Conservation (phyloP, 2,888 invertebrate genomes). For the Aleiodes leptofemur region DNA sequence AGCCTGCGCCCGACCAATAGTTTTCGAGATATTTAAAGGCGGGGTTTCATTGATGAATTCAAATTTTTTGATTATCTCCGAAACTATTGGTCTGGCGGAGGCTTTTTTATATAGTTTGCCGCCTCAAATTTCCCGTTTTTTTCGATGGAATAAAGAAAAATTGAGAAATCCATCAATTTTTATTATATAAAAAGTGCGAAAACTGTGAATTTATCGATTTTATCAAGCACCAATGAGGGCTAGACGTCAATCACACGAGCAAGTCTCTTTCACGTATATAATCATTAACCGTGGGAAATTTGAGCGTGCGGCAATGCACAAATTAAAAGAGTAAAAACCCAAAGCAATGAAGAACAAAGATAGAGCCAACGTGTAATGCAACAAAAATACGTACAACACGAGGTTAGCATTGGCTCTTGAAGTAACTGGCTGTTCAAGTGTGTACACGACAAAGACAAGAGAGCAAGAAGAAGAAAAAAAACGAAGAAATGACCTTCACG, state of each 20-base stretch:
- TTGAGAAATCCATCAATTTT: background rate
- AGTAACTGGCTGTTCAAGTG: constrained; percentile 31
- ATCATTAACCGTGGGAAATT: constrained; percentile 57
- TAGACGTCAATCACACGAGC: constrained; percentile 25
- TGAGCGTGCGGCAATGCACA: constrained; percentile 35
- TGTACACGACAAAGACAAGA: constrained; percentile 11
- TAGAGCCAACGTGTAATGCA: constrained; percentile 38
- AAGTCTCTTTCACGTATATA: constrained; percentile 42
- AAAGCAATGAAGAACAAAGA: constrained; percentile 20
- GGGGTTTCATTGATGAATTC: too few relatives aligned
- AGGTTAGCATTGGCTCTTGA: constrained; percentile 14
- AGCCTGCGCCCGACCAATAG: too few relatives aligned
- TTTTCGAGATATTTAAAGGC: too few relatives aligned
- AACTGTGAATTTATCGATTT: too few relatives aligned
- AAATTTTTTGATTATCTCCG: too few relatives aligned
- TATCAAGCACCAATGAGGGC: background rate
- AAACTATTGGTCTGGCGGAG: background rate
- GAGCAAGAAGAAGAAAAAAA: constrained; percentile 41
- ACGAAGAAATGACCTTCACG: constrained; percentile 59
- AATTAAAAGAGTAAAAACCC: background rate
- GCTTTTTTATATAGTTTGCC: too few relatives aligned
- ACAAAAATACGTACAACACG: constrained; percentile 49
- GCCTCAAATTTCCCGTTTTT: too few relatives aligned
- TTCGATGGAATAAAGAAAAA: background rate
- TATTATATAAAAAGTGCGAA: background rate